Evolutionary conservation across 2,113 vertebrate species (phyloP), one percentile per base, ranked within the genome.

Genomic region (Axis porcinus): DNA sequence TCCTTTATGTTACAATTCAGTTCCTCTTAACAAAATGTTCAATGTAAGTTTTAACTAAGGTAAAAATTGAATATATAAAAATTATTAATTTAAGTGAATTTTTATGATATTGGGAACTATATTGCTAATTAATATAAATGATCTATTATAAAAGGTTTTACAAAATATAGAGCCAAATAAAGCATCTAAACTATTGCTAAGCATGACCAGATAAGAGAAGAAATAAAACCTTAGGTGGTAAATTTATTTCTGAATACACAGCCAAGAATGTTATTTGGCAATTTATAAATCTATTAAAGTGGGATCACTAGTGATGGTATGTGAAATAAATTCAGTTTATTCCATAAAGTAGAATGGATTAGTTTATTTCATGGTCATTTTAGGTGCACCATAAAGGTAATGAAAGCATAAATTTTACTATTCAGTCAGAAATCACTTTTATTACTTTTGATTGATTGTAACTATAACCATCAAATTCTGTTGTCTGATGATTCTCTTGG

Each of bases 341-440:
- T 94, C 81, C 84, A 89, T 88, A 86, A 97, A 96, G 47, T 88
- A 96, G 76, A 97, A 95, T 97, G 81, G 97, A 96, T 97, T 96
- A 94, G 36, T 95, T 98, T 98, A 98, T 97, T 97, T 94, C 95
- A 97, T 93, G 94, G 92, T 88, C 90, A 95, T 97, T 97, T 97
- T 94, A 95, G 55, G 50, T 89, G 78, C 64, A 83, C 83, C 52
- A 96, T 97, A 97, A 98, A 97, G 86, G 94, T 96, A 98, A 98
- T 97, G 88, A 96, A 98, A 97, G 97, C 96, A 98, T 96, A 97
- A 97, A 94, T 97, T 97, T 97, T 97, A 91, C 81, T 97, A 93
- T 94, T 97, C 60, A 96, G 45, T 95, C 91, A 97, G 94, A 98
- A 98, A 93, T 97, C 89, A 96, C 43, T 96, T 97, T 97, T 94